Conservation (phyloP, 1,140 invertebrate genomes). For the Mactra quadrangularis region DNA sequence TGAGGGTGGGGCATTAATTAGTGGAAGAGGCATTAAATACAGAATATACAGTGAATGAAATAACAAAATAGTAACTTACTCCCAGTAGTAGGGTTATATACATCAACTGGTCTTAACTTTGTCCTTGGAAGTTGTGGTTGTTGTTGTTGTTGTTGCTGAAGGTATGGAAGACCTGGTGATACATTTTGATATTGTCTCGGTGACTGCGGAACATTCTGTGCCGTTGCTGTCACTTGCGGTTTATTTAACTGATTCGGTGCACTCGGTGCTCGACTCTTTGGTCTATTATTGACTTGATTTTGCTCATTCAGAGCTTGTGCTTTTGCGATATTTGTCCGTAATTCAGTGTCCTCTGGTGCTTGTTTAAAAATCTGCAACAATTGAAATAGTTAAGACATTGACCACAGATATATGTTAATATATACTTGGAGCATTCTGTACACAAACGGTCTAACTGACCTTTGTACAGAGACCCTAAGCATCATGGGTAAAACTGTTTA, state of each 20-base stretch:
- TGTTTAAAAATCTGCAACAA: slow-evolving; percentile 55
- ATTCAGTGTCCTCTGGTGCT: slow-evolving; percentile 61
- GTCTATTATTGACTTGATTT: slow-evolving; percentile 24
- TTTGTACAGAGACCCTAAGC: too few species aligned
- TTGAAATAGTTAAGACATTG: not conserved
- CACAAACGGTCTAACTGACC: too few species aligned
- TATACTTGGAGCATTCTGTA: too few species aligned
- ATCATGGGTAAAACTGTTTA: too few species aligned
- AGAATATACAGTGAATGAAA: too few species aligned
- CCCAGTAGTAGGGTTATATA: slow-evolving; percentile 73
- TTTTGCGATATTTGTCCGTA: slow-evolving; percentile 42
- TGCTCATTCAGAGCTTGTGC: not conserved
- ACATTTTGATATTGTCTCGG: slow-evolving; percentile 55
- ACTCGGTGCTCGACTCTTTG: slow-evolving; percentile 3
- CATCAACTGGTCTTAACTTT: slow-evolving; percentile 68
- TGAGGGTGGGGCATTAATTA: too few species aligned
- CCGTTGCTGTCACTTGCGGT: slow-evolving; percentile 42
- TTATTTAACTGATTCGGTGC: slow-evolving; percentile 6
- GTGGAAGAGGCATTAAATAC: too few species aligned
- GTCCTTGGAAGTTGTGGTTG: slow-evolving; percentile 61
- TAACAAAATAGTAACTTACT: slow-evolving; percentile 67
- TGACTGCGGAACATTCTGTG: slow-evolving; percentile 45
- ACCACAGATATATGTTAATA: too few species aligned
- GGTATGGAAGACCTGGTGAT: slow-evolving; percentile 28
- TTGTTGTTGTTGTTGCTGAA: slow-evolving; percentile 72